Conservation (phyloP, 1,140 invertebrate species). For the Sminthurinus signatus region DNA sequence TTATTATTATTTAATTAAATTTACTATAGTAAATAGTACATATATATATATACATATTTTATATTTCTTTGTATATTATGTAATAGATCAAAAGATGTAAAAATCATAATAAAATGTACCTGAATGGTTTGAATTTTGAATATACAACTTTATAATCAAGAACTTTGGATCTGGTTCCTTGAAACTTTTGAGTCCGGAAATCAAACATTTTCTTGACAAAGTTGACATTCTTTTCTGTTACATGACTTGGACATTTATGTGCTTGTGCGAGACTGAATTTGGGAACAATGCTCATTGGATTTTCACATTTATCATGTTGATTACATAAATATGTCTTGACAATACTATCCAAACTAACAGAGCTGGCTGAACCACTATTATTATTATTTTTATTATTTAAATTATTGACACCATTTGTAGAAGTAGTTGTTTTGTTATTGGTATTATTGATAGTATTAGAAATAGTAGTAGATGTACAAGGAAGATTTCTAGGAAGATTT, state of each 20-base stretch:
- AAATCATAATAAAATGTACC: too few relatives aligned
- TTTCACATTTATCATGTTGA: slow-evolving; percentile 89
- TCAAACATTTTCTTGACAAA: slow-evolving; percentile 53
- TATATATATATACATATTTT: neutral
- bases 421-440: too few relatives aligned
- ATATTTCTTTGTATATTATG: too few relatives aligned
- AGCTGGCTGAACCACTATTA: too few relatives aligned
- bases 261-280: slow-evolving; percentile 79
- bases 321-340: slow-evolving; percentile 93
- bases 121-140: slow-evolving; percentile 37
- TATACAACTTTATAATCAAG: slow-evolving; percentile 18
- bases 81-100: too few relatives aligned
- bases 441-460: too few relatives aligned
- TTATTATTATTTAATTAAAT: too few relatives aligned
- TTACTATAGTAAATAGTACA: slow-evolving; percentile 1
- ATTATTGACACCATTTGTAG: too few relatives aligned
- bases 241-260: slow-evolving; percentile 75
- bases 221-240: slow-evolving; percentile 48
- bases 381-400: too few relatives aligned
- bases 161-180: neutral
- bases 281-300: slow-evolving; percentile 83
- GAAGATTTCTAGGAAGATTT: neutral
- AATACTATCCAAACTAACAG: slow-evolving; percentile 84
- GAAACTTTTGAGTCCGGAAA: slow-evolving; percentile 43
- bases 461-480: too few relatives aligned